Base-by-base conservation (phyloP, 1,140 invertebrate genomes). In the Oscheius sp. region DNA sequence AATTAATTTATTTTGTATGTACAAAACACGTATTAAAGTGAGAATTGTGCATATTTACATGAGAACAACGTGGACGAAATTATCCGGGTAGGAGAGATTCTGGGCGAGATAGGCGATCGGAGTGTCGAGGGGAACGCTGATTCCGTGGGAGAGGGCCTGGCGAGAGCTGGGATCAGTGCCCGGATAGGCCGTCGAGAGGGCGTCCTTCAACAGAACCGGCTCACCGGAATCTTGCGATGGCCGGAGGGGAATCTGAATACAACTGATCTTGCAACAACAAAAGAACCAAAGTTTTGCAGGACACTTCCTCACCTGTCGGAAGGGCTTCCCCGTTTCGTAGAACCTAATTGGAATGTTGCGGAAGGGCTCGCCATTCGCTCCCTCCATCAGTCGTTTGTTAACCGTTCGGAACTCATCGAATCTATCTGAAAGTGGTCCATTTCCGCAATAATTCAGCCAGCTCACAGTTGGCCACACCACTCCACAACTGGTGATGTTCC, bases 391-490 rank as follows among this genome's bases (percentile, higher is more conserved):
- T 83, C 92, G 91, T 78, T 92, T 89, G 85, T 98, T 98, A 13
- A 98, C 91, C 3, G 92, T 90, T 95, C 96, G 98, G 86, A 99
- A 99, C 85, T 97, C 94, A 85, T 99, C 95, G 87, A 98, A 99
- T 87, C 95, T 97, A 84, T 97, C 92, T 92, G 20, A 74, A 20
- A 65, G 67, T 32, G 46, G 34, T 59, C 35, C 36, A 35, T 26
- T 68, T 52, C n/a, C 35, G 10, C 0, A 28, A 49, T 2, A 31
- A 52, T 26, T 28, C 2, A 62, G 62, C 29, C 35, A 42, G 45
- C n/a, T 82, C 88, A 93, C 92, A 93, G 88, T 97, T 95, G 82
- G 91, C 89, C 72, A 99, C 85, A 29, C 94, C 94, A 45, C 91
- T 88, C 94, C 95, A 99, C 3, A 99, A 87, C 79, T 97, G 93